Evolutionary conservation across 2,888 invertebrate species (phyloP), one percentile per base, ranked within the genome.

Genomic region (Ypsolopha sequella): DNA sequence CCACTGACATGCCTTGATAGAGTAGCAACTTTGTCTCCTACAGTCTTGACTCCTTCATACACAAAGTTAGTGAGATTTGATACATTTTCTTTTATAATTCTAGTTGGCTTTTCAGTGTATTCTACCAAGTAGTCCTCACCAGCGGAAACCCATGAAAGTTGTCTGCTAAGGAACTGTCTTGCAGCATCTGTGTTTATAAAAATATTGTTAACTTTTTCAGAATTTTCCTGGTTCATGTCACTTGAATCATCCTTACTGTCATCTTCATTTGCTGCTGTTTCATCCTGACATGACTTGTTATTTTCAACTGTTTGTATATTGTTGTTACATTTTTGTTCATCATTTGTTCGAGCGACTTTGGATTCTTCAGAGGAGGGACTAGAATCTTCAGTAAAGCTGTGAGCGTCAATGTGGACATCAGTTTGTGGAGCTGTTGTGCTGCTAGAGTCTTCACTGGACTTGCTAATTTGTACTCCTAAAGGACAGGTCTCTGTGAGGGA

Each of bases 161-260:
- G 94, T 60, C 91, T 88, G 13, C 92, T 92, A 50, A 94, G 73
- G 75, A 92, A 94, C 62, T 94, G 92, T 61, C 90, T 89, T 4
- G 94, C 93, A 46, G 92, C 92, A 78, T 92, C 92, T 35, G 93
- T 92, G 67, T 93, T 93, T n/a, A 93, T 90, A 67, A 93, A 91
- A 62, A 92, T 90, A 61, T 91, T 90, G 63, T 91, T 92, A 53
- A 87, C 76, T 63, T 89, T 89, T 50, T 84, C 81, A 57, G 71
- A 65, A 58, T 65, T 72, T 38, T 61, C 70, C 55, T 70, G 67
- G 48, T 68, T 65, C 43, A 64, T 65, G 41, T 74, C 75, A 57
- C 68, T 71, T 54, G 65, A 67, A 43, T 65, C 66, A 51, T 69
- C 67, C 62, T 73, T 70, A 61, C 64, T 62, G 36, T 36, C 34